phyloP scores from a whole-genome alignment of 2,888 invertebrate genomes.

The Epinotia bilunana region DNA sequence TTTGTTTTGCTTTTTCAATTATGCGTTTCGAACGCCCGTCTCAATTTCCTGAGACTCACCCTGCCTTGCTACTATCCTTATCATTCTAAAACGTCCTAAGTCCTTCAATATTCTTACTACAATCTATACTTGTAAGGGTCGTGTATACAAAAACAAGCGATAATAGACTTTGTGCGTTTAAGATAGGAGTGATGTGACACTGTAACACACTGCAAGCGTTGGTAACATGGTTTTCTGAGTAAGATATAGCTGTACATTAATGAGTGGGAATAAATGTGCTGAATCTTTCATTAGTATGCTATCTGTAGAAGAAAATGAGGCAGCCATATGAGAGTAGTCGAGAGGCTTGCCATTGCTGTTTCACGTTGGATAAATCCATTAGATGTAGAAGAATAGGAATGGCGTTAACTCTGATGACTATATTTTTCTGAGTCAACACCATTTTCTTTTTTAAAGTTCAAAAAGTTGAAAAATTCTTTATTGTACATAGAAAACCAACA shows the following conservation, averaged over 20 bases:
- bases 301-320: background rate
- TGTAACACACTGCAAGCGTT: too few species aligned
- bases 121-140: background rate
- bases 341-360: background rate
- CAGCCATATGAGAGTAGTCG: background rate
- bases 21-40: too few species aligned
- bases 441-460: too few species aligned
- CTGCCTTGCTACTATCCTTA: background rate
- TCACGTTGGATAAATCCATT: too few species aligned
- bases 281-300: slow-evolving; percentile 3
- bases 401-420: too few species aligned
- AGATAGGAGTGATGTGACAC: background rate
- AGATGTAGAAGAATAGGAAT: too few species aligned
- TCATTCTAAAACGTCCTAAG: background rate
- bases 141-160: background rate
- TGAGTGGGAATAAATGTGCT: background rate
- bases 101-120: background rate
- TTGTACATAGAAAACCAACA: too few species aligned
- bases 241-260: background rate
- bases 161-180: background rate
- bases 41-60: background rate
- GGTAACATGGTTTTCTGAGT: background rate
- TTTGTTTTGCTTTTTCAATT: too few species aligned
- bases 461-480: too few species aligned
- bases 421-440: too few species aligned